Percentiles rank a stretch among this genome's conserved stretches.
Evolutionary conservation across 1,140 invertebrate genomes (phyloP).

Genomic region (Aricia agestis): DNA sequence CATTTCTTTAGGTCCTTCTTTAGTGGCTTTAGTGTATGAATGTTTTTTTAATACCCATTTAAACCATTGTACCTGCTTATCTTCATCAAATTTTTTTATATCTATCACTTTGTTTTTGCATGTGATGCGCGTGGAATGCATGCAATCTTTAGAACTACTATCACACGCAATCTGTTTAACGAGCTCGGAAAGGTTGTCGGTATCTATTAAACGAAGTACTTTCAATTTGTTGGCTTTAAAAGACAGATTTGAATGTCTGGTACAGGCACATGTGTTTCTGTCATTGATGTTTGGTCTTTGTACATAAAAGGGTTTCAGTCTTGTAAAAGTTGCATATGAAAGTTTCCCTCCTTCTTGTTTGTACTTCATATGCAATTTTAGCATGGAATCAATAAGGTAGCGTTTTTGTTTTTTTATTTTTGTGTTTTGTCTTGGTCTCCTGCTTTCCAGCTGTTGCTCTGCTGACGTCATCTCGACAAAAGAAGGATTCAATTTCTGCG

Average conservation of each 20-base stretch:
- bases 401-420: conserved; percentile 29
- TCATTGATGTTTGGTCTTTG: conserved; percentile 22
- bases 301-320: conserved; percentile 30
- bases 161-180: conserved; percentile 17
- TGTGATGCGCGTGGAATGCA: neutral
- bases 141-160: conserved; percentile 1
- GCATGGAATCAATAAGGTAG: conserved; percentile 25
- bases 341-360: conserved; percentile 23
- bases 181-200: conserved; percentile 15
- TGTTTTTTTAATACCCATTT: conserved; percentile 1
- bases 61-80: conserved; percentile 1
- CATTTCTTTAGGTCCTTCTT: neutral
- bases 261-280: conserved; percentile 29
- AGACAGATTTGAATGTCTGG: conserved; percentile 26
- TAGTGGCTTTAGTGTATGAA: neutral
- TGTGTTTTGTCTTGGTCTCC: conserved; percentile 25
- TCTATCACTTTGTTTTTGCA: neutral
- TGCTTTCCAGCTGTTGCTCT: conserved; percentile 30
- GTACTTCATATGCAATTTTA: conserved; percentile 28
- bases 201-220: conserved; percentile 17
- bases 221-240: conserved; percentile 21
- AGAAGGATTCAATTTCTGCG: conserved; percentile 15
- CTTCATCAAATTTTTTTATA: neutral
- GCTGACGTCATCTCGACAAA: conserved; percentile 27
- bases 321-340: conserved; percentile 26